Percentiles rank a stretch among this genome's conserved stretches.
phyloP scores from a whole-genome alignment of 2,888 invertebrate genomes.

The Phrixothrix hirtus region DNA sequence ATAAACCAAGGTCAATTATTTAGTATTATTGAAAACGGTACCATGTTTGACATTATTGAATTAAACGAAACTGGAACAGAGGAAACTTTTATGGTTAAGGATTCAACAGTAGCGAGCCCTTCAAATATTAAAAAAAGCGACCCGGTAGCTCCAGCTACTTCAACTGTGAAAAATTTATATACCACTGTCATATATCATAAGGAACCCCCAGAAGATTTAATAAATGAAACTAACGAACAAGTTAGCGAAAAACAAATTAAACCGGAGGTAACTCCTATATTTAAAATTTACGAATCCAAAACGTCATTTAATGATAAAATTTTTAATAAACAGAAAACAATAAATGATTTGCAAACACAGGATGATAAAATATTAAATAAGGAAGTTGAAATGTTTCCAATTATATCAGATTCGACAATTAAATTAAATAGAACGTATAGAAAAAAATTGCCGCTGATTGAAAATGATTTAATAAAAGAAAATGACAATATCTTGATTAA shows the following conservation, averaged over 20 bases:
- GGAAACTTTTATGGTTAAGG: slow-evolving; percentile 34
- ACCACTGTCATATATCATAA: slow-evolving; percentile 43
- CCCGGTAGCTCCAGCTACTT: slow-evolving; percentile 14
- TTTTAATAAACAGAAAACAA: slow-evolving; percentile 30
- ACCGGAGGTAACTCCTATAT: slow-evolving; percentile 37
- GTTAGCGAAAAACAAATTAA: slow-evolving; percentile 32
- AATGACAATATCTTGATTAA: slow-evolving; percentile 16
- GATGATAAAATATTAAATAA: slow-evolving; percentile 43
- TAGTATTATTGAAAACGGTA: slow-evolving; percentile 55
- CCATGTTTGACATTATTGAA: slow-evolving; percentile 55
- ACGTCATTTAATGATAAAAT: slow-evolving; percentile 28
- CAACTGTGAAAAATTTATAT: slow-evolving; percentile 30
- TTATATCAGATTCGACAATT: slow-evolving; percentile 42
- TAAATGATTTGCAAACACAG: slow-evolving; percentile 34
- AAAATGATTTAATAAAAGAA: slow-evolving; percentile 23
- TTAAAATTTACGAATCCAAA: slow-evolving; percentile 33
- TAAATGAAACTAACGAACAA: slow-evolving; percentile 34
- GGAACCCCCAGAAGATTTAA: slow-evolving; percentile 42
- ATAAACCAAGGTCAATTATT: slow-evolving; percentile 56
- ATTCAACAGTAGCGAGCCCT: slow-evolving; percentile 26
- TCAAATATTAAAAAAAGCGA: slow-evolving; percentile 19
- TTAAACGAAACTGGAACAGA: slow-evolving; percentile 50
- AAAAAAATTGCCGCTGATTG: slow-evolving; percentile 49
- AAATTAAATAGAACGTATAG: slow-evolving; percentile 52
- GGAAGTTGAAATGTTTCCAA: slow-evolving; percentile 50